Percentiles rank a stretch among this genome's conserved stretches.
Conservation (phyloP, 2,113 vertebrate genomes). For the Phyllostomus discolor region DNA sequence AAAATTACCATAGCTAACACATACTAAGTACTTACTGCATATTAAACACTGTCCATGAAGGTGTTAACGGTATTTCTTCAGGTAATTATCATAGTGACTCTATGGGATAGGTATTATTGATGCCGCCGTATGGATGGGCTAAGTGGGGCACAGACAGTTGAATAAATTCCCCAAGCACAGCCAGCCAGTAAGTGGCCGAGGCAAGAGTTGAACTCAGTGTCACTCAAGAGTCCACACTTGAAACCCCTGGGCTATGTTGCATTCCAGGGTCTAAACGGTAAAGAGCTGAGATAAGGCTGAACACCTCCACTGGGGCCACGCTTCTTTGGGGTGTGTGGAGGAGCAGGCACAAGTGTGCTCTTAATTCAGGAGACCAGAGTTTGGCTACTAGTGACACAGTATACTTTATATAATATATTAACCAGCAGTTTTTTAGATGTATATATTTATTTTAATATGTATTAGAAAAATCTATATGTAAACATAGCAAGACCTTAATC, state of each 20-base stretch:
- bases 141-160: neutral
- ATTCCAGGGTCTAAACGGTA: neutral
- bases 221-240: neutral
- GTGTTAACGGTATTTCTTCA: neutral
- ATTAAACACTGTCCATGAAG: neutral
- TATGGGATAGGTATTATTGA: no score
- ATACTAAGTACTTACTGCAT: neutral
- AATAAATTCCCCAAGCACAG: neutral
- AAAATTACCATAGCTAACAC: neutral
- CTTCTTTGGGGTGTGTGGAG: neutral
- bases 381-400: neutral
- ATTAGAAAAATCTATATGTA: neutral
- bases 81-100: neutral
- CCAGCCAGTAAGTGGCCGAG: neutral
- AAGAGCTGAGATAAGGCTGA: neutral
- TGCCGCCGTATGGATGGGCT: neutral
- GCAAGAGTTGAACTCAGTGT: neutral
- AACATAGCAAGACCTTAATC: neutral
- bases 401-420: neutral
- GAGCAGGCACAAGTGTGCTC: neutral
- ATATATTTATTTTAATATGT: neutral
- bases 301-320: neutral
- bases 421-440: neutral
- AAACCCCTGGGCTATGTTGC: no score
- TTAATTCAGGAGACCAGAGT: neutral